Conservation (phyloP, 1,140 invertebrate species). For the Caenorhabditis brenneri region DNA sequence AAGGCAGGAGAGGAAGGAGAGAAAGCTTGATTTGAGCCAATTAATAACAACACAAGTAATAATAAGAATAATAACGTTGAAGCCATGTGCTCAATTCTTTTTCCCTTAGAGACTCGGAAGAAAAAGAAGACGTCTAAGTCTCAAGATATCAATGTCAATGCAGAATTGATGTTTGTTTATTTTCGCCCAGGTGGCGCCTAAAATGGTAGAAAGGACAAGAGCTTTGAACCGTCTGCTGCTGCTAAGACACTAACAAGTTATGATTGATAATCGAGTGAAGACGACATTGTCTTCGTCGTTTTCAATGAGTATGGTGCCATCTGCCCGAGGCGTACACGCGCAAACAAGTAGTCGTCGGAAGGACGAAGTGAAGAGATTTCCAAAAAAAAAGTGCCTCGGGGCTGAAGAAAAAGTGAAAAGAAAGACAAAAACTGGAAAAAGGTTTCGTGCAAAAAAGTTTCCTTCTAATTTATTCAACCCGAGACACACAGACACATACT, state of each 20-base stretch:
- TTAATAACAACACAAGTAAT: not conserved
- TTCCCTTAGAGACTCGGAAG: not conserved
- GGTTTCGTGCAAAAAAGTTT: constrained; percentile 7
- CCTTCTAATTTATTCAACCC: constrained; percentile 26
- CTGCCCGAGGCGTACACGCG: constrained; percentile 11
- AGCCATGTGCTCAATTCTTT: constrained; percentile 9
- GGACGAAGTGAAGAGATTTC: constrained; percentile 6
- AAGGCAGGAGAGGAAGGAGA: not conserved
- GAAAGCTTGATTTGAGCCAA: constrained; percentile 24
- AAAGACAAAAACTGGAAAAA: not conserved
- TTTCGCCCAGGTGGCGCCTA: not conserved
- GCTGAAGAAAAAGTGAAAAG: not conserved
- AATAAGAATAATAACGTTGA: constrained; percentile 3
- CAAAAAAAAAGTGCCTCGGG: constrained; percentile 36
- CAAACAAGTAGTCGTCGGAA: constrained; percentile 27
- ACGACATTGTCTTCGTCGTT: not conserved
- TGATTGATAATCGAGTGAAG: constrained; percentile 42
- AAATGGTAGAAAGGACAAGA: constrained; percentile 1
- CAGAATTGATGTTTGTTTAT: not conserved
- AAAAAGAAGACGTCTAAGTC: not conserved
- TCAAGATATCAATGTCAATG: not conserved
- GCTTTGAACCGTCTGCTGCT: not conserved
- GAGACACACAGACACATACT: not conserved
- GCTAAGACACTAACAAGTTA: constrained; percentile 40
- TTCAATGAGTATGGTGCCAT: constrained; percentile 22